phyloP scores from a whole-genome alignment of 2,797 vertebrate genomes.

The Pseudochaenichthys georgianus region DNA sequence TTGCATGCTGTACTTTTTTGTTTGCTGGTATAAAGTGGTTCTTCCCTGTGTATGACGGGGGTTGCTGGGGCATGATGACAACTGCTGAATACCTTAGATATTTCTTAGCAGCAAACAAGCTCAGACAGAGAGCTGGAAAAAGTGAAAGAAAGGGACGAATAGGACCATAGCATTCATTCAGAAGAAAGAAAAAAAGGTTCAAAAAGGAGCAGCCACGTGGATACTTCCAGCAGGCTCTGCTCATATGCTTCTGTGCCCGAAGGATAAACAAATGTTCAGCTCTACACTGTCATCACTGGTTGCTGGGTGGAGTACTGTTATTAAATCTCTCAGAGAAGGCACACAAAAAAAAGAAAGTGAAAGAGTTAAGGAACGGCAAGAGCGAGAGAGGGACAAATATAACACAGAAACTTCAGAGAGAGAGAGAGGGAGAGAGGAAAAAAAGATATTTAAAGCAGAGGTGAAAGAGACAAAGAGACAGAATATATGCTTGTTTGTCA shows the following conservation, averaged over 20 bases:
- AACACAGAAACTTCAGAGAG: slow-evolving; percentile 59
- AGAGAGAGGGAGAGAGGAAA: slow-evolving; percentile 33
- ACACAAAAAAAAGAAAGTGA: slow-evolving; percentile 69
- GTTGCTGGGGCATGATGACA: slow-evolving; percentile 33
- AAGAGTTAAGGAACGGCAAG: slow-evolving; percentile 50
- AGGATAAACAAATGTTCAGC: slow-evolving; percentile 68
- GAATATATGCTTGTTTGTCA: slow-evolving; percentile 34
- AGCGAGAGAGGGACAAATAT: slow-evolving; percentile 66
- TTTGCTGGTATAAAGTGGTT: slow-evolving; percentile 11
- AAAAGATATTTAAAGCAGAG: slow-evolving; percentile 65
- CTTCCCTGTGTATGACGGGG: not conserved
- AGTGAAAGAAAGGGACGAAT: not conserved
- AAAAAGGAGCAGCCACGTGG: slow-evolving; percentile 25
- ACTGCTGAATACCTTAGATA: slow-evolving; percentile 69
- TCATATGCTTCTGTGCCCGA: slow-evolving; percentile 37
- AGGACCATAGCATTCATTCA: not conserved
- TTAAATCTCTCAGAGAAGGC: slow-evolving; percentile 71
- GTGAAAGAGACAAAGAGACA: slow-evolving; percentile 40
- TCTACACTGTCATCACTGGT: slow-evolving; percentile 78
- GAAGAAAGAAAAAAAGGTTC: not conserved
- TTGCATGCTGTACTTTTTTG: not conserved
- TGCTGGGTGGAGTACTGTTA: slow-evolving; percentile 82
- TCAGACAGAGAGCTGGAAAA: slow-evolving; percentile 40
- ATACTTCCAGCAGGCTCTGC: slow-evolving; percentile 27
- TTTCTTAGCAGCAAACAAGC: slow-evolving; percentile 57